Conservation (phyloP, 2,888 invertebrate genomes). For the Hetaerina titia region DNA sequence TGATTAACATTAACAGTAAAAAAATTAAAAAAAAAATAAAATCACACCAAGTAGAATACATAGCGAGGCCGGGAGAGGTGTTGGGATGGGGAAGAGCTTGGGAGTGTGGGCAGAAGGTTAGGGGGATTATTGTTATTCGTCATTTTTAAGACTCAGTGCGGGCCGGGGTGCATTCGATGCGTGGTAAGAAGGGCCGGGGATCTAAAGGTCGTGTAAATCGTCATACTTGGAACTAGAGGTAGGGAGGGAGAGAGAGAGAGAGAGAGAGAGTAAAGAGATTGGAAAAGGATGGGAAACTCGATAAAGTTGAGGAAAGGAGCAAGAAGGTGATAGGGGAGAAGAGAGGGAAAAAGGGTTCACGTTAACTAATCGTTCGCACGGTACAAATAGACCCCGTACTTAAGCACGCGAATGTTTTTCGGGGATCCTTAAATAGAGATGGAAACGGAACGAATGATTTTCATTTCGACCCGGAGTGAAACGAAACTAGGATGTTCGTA, state of each 20-base stretch:
- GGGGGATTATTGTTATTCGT: background rate
- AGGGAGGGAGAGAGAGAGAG: background rate
- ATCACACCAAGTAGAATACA: slow-evolving; percentile 47
- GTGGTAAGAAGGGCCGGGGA: background rate
- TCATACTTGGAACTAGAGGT: background rate
- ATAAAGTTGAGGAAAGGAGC: background rate
- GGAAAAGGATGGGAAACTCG: background rate
- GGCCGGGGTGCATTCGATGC: background rate
- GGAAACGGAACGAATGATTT: too few relatives aligned
- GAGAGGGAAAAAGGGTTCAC: background rate
- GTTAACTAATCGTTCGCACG: background rate
- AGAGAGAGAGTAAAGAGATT: background rate
- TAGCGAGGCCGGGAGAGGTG: slow-evolving; percentile 52
- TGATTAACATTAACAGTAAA: slow-evolving; percentile 53
- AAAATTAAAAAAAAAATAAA: slow-evolving; percentile 64
- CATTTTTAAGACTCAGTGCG: background rate
- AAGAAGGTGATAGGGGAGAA: background rate
- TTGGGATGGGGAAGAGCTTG: background rate
- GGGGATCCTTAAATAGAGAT: too few relatives aligned
- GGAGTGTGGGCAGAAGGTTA: background rate
- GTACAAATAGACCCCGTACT: too few relatives aligned
- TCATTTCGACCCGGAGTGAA: too few relatives aligned
- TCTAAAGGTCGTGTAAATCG: background rate
- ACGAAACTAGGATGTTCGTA: too few relatives aligned
- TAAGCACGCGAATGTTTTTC: too few relatives aligned